These are phyloP conservation scores for Cryptocheilus praepositus DNA, from an alignment of 2,888 invertebrate genomes.

Conservation along the genomic window DNA sequence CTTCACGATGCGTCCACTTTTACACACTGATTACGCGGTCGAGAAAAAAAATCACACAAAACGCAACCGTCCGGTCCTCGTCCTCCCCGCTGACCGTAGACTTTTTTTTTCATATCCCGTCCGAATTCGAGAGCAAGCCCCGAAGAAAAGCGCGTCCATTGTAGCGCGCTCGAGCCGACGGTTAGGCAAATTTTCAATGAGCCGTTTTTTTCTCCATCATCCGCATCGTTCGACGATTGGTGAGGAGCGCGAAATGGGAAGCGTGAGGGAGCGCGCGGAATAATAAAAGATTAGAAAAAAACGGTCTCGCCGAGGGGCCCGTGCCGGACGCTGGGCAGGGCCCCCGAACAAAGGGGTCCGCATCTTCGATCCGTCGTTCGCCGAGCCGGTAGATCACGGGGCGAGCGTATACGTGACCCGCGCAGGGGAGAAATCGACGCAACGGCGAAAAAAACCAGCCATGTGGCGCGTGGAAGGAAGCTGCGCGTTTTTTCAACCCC, in stretches of 20 bases:
- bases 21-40: too few relatives aligned
- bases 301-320: conserved; percentile 17
- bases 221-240: conserved; percentile 18
- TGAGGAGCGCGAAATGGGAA: conserved; percentile 23
- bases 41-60: too few relatives aligned
- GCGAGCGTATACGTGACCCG: background rate
- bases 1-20: too few relatives aligned
- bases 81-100: too few relatives aligned
- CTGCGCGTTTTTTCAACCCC: conserved; percentile 38
- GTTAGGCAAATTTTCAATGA: conserved; percentile 72
- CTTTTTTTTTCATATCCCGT: background rate
- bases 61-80: too few relatives aligned
- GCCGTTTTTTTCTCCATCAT: conserved; percentile 53
- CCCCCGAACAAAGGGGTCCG: conserved; percentile 56
- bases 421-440: background rate
- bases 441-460: conserved; percentile 63
- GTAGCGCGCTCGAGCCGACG: conserved; percentile 51
- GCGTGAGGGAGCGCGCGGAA: conserved; percentile 18
- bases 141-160: conserved; percentile 40
- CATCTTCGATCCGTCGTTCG: conserved; percentile 45
- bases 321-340: conserved; percentile 66
- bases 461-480: conserved; percentile 68
- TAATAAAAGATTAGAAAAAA: conserved; percentile 9
- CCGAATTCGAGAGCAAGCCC: background rate
- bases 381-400: conserved; percentile 35